Conservation (phyloP, 2,888 invertebrate genomes). For the Hirtodrosophila duncani region DNA sequence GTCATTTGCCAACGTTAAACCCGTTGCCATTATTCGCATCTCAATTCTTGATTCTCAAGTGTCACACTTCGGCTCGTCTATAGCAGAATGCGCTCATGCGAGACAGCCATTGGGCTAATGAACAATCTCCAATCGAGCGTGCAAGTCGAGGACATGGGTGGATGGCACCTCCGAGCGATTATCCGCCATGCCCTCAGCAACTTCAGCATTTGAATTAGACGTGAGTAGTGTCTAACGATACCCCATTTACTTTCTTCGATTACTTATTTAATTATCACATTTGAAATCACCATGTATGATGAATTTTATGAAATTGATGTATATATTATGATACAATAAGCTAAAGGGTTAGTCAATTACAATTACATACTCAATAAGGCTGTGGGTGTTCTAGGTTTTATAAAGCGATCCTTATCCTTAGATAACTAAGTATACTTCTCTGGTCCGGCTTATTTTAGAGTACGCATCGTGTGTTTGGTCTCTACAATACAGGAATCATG, state of each 20-base stretch:
- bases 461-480: too few species aligned
- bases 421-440: too few species aligned
- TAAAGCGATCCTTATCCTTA: too few species aligned
- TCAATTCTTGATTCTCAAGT: not conserved
- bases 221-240: constrained; percentile 66
- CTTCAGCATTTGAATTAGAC: constrained; percentile 78
- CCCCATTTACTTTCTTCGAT: constrained; percentile 6
- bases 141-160: constrained; percentile 92
- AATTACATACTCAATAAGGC: too few species aligned
- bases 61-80: not conserved
- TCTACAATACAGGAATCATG: too few species aligned
- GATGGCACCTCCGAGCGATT: constrained; percentile 90
- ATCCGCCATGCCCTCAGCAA: constrained; percentile 85
- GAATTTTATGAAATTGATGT: too few species aligned
- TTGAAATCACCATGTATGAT: too few species aligned
- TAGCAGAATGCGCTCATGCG: constrained; percentile 89
- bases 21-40: constrained; percentile 10
- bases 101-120: constrained; percentile 92
- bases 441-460: too few species aligned
- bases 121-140: constrained; percentile 93
- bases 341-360: too few species aligned
- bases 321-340: too few species aligned
- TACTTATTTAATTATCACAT: constrained; percentile 15
- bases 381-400: too few species aligned
- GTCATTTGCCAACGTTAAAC: not conserved